Evolutionary conservation across 2,888 invertebrate species (phyloP), one percentile per base, ranked within the genome.

Genomic region (Ashinkailepas kermadecensis): DNA sequence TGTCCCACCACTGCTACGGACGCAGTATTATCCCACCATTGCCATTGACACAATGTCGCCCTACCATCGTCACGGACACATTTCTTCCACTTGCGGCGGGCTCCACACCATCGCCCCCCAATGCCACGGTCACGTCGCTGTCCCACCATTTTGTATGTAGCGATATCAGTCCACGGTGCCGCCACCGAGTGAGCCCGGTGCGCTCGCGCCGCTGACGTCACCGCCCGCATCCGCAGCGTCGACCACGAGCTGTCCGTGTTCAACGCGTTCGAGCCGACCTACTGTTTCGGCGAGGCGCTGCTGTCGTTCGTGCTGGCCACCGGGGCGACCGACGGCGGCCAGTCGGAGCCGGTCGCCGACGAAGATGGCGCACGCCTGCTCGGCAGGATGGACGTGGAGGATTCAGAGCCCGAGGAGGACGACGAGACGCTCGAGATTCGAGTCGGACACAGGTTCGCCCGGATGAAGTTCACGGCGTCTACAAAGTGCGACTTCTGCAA

Each of bases 401-500:
- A 74, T 18, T 54, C 54, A 0, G 54, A 54, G 15, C 21, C 54
- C 8, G 54, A 54, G 9, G 74, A 74, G 21, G 74, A 74, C 56
- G 74, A 74, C 1, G 56, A 54, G 54, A 21, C 54, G 25, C 58
- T n/a, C 86, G 56, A 84, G 86, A 82, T 74, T 56, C 18, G 74
- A 8, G 74, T 74, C 54, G 56, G 74, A 11, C 89, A 89, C 85
- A 94, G 94, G 87, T 96, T 97, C 86, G 91, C 95, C 82, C 90
- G 95, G 81, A 95, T 95, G 4, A 95, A 96, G 87, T 96, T 97
- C 87, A 93, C 94, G 86, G 91, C 94, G 82, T 94, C 94, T 0
- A 95, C 96, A 7, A 94, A 94, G 86, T 97, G 97, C 87, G 94
- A 95, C 87, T 96, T 95, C 87, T 97, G 97, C 88, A 93, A 94